Percentiles rank a stretch among this genome's conserved stretches.
These are phyloP conservation scores for Cherax quadricarinatus DNA, from an alignment of 1,140 invertebrate genomes.

Conservation along the genomic window DNA sequence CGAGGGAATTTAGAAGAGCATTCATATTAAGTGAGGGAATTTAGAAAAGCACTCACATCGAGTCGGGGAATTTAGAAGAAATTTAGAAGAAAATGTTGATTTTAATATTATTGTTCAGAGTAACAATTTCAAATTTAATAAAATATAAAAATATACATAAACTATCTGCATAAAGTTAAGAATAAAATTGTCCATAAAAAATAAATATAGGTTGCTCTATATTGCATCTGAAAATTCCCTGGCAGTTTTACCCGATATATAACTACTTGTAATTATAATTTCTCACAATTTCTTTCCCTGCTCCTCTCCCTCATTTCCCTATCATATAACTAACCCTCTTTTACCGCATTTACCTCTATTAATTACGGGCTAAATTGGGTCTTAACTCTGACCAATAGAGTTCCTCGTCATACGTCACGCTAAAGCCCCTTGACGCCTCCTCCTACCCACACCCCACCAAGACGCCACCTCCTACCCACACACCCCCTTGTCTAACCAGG, in stretches of 20 bases:
- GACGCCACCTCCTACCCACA: not conserved
- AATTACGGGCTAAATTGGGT: constrained; percentile 30
- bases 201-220: too few relatives aligned
- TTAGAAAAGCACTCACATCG: too few relatives aligned
- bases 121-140: too few relatives aligned
- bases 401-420: constrained; percentile 6
- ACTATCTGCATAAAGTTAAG: too few relatives aligned
- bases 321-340: constrained; percentile 28
- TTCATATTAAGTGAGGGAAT: too few relatives aligned
- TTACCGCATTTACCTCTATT: constrained; percentile 30
- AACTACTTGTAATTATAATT: constrained; percentile 22
- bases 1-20: too few relatives aligned
- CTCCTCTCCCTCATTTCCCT: constrained; percentile 35
- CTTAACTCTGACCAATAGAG: constrained; percentile 18
- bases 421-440: not conserved
- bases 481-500: not conserved
- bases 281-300: constrained; percentile 25
- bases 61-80: too few relatives aligned
- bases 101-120: too few relatives aligned
- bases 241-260: constrained; percentile 21
- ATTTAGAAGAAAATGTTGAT: too few relatives aligned
- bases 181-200: too few relatives aligned
- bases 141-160: too few relatives aligned
- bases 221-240: not conserved
- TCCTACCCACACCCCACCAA: not conserved